Evolutionary conservation across 2,113 vertebrate genomes (phyloP), one percentile per base, ranked within the genome.

Genomic region (Crotalus viridis): DNA sequence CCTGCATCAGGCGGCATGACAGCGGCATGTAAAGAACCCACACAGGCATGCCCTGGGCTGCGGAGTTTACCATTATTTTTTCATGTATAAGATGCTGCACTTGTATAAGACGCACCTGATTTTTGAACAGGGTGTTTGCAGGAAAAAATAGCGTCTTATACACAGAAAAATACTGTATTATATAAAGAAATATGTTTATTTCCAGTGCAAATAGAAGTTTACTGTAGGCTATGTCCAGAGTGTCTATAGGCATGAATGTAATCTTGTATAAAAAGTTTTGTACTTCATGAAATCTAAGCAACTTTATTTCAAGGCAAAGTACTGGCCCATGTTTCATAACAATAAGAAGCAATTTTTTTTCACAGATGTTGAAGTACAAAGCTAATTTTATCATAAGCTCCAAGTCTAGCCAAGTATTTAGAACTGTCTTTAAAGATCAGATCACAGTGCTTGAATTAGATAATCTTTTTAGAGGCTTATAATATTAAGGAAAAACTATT

Each of bases 381-480:
- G 48, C 28, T 48, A 90, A 55, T 91, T 57, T 19, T 46, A 57
- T 7, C 39, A 57, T 88, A 91, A 89, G 91, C 12, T 0, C 0
- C 12, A 48, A 91, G 19, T 28, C 52, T 92, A 89, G 54, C 64
- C 19, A 88, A 56, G 17, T 90, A 64, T 93, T 90, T 90, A 64
- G n/a, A 87, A 86, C 87, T 89, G 12, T 5, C 6, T 64, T 39
- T 24, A 88, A 89, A 92, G 64, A 54, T 89, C 88, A 92, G 28
- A 61, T 94, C 92, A 89, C 91, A 87, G n/a, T 91, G 39, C 46
- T 85, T 91, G 56, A 1, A 19, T 17, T 89, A 64, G 33, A 61
- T 91, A 10, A 33, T 92, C 89, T 94, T 54, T 87, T 87, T 69
- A 87, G n/a, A 26, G 12, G n/a, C 24, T 90, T 39, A 54, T 93